Evolutionary conservation across 1,140 invertebrate genomes (phyloP), one percentile per base, ranked within the genome.

Genomic region (Riptortus pedestris): DNA sequence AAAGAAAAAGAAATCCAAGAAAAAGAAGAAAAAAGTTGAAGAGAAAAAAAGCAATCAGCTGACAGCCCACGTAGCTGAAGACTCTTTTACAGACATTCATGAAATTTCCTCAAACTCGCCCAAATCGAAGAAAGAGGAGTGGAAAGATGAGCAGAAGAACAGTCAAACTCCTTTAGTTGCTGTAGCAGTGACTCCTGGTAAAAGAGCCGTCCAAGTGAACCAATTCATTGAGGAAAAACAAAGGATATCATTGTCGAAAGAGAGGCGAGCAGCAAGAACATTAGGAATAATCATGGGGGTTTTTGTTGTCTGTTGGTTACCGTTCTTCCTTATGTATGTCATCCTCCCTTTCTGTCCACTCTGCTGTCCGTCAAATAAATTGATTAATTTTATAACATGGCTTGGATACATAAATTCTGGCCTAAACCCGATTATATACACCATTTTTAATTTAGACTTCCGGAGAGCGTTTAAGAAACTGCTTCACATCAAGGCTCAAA

Each of bases 391-490:
- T 71, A 91, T 93, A 69, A 93, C 91, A 28, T 99, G 96, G 96
- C 81, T 98, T 43, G 96, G 96, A 24, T 99, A 98, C 74, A 85
- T 96, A 64, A 98, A 99, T 76, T 96, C 93, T 24, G 90, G 90
- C n/a, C 80, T 97, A 12, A 98, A 98, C 77, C 95, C 95, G 12
- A 83, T 97, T 69, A 97, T 98, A 68, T 98, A 98, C 75, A 96
- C 93, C 1, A 96, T 96, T 73, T 98, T 96, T 75, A 97, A 98
- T 77, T 81, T 95, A 72, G 95, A 98, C 73, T 98, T 97, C 75
- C 81, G 94, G 63, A 81, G 86, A 71, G 93, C 94, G 2, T 98
- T 98, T 74, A 91, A 93, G 72, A 87, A 87, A 73, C 76, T 92
- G 26, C 77, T 92, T 43, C 87, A 85, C 68, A 81, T 91, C 47